Evolutionary conservation across 2,797 vertebrate genomes (phyloP).

Genomic region (Malurus splendens): DNA sequence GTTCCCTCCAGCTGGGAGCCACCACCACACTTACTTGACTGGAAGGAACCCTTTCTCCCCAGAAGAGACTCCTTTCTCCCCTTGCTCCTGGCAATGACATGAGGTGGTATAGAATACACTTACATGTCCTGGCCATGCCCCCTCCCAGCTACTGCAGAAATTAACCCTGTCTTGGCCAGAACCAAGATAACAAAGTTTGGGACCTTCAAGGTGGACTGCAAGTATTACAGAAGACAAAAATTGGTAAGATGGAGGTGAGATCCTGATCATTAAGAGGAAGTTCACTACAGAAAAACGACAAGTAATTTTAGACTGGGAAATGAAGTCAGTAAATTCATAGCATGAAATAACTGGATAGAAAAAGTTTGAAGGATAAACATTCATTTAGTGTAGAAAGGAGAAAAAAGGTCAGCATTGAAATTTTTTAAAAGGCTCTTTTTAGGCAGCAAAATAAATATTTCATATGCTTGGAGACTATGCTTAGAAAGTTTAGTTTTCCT

Average conservation of each 20-base stretch:
- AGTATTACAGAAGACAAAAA: neutral
- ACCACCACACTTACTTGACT: rapidly evolving
- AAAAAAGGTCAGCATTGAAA: neutral
- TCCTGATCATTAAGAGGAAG: neutral
- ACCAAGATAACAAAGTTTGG: neutral
- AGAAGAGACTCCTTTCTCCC: neutral
- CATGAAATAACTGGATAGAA: neutral
- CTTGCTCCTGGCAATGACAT: neutral
- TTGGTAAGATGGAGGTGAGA: neutral
- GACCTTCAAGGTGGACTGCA: neutral
- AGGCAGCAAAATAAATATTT: neutral
- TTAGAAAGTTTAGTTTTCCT: neutral
- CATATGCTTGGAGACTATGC: neutral
- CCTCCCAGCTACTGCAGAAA: neutral
- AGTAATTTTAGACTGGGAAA: neutral
- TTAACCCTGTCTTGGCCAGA: neutral
- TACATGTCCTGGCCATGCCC: rapidly evolving
- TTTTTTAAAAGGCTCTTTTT: neutral
- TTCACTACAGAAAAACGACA: neutral
- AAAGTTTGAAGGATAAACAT: neutral
- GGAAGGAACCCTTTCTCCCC: neutral
- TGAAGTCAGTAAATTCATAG: neutral
- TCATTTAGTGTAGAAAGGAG: neutral
- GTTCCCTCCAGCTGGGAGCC: neutral
- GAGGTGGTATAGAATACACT: neutral